A percentile compares a stretch with the other conserved stretches of the same genome.
phyloP scores from a whole-genome alignment of 2,888 invertebrate species.

The Aelia acuminata region DNA sequence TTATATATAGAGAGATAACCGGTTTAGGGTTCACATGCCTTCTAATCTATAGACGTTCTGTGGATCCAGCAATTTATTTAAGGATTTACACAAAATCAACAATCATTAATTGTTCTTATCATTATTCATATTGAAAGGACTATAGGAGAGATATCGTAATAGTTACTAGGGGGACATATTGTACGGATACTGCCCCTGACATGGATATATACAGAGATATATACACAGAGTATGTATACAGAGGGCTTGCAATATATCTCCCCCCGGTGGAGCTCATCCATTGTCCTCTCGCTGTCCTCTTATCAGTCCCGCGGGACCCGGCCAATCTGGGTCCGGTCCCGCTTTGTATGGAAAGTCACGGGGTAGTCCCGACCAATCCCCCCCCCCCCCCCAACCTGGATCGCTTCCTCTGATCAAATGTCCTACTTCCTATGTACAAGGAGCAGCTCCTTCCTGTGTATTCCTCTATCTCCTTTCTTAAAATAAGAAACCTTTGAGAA shows the following conservation, averaged over 20 bases:
- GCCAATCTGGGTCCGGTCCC: neutral
- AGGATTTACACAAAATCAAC: no score
- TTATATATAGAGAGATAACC: no score
- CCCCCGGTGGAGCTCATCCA: neutral
- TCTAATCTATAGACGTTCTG: no score
- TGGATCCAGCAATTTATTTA: no score
- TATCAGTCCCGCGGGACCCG: neutral
- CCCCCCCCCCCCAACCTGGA: neutral
- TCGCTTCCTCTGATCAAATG: neutral
- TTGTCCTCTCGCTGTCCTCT: neutral
- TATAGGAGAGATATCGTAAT: neutral
- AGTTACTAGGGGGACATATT: neutral
- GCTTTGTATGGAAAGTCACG: slow-evolving; percentile 23
- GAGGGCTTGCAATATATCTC: neutral
- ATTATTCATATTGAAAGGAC: neutral
- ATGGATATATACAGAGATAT: neutral
- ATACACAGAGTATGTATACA: neutral
- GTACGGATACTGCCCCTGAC: neutral
- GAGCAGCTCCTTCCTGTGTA: neutral
- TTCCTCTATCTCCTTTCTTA: neutral
- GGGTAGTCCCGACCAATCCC: neutral
- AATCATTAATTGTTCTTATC: no score
- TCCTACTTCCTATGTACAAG: neutral
- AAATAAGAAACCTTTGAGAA: no score
- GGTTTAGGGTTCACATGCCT: no score